Evolutionary conservation across 1,140 invertebrate species (phyloP).

Genomic region (Aphaenogaster ashmeadi): DNA sequence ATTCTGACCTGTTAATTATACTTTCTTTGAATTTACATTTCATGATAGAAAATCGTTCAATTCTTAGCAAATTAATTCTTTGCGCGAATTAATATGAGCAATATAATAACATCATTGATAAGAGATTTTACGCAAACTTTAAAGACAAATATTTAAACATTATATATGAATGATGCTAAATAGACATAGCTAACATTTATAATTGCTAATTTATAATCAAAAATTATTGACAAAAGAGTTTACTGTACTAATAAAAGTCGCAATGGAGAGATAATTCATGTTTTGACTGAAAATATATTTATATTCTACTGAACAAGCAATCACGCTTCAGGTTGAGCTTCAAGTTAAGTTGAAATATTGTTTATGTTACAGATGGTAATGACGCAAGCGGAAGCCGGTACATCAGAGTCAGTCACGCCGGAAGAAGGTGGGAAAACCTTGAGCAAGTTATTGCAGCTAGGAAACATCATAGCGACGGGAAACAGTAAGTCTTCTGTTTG

Average conservation of each 20-base stretch:
- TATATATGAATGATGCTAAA: neutral
- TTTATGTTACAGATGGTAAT: conserved; percentile 90
- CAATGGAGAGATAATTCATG: neutral
- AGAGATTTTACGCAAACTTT: neutral
- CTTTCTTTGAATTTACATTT: neutral
- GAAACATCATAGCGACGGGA: conserved; percentile 93
- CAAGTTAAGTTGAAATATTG: conserved; percentile 18
- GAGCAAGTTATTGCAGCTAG: conserved; percentile 93
- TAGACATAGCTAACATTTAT: neutral
- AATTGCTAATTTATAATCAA: neutral
- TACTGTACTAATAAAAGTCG: conserved; percentile 1
- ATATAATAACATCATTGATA: neutral
- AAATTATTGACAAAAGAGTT: neutral
- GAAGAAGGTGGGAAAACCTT: conserved; percentile 90
- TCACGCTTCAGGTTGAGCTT: neutral
- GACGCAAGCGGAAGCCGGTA: conserved; percentile 89
- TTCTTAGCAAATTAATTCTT: neutral
- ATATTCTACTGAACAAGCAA: neutral
- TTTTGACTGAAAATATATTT: neutral
- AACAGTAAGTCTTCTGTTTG: conserved; percentile 89
- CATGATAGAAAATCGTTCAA: neutral
- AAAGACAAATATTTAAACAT: neutral
- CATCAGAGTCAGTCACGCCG: conserved; percentile 87
- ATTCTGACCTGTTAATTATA: neutral
- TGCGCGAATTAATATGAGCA: neutral